Conservation (phyloP, 2,113 vertebrate genomes). For the Nothoprocta perdicaria region DNA sequence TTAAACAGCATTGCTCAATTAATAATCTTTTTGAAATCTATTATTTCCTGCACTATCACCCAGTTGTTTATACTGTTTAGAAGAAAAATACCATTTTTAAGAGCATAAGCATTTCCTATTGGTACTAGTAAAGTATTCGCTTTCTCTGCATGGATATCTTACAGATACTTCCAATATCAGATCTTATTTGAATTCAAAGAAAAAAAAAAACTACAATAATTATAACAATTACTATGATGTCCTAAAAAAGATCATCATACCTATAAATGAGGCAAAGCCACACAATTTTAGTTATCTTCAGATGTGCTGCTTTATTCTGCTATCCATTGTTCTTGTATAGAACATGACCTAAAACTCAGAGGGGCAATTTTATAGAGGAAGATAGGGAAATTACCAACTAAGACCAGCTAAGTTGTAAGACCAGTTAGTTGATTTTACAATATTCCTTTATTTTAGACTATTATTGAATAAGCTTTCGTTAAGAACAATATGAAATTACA, state of each 20-base stretch:
- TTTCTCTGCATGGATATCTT: background rate
- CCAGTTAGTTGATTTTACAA: background rate
- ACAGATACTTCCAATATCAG: background rate
- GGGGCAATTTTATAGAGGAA: background rate
- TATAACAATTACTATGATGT: background rate
- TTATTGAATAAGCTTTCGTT: background rate
- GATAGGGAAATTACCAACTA: background rate
- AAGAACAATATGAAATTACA: background rate
- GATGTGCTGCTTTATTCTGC: background rate
- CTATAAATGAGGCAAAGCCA: background rate
- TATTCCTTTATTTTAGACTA: background rate
- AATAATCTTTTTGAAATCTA: background rate
- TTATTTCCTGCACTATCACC: background rate
- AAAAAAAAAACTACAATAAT: fast-evolving
- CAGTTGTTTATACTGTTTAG: background rate
- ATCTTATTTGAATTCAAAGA: background rate
- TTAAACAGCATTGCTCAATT: background rate
- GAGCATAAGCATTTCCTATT: background rate
- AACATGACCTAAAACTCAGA: background rate
- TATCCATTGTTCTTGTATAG: background rate
- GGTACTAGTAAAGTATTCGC: background rate
- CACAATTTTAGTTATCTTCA: background rate
- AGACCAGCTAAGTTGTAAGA: background rate
- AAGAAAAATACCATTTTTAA: background rate
- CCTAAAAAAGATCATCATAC: background rate